A percentile compares a stretch with the other conserved stretches of the same genome.
These are phyloP conservation scores for Sphinx pinastri DNA, from an alignment of 2,888 invertebrate species.

Conservation along the genomic window DNA sequence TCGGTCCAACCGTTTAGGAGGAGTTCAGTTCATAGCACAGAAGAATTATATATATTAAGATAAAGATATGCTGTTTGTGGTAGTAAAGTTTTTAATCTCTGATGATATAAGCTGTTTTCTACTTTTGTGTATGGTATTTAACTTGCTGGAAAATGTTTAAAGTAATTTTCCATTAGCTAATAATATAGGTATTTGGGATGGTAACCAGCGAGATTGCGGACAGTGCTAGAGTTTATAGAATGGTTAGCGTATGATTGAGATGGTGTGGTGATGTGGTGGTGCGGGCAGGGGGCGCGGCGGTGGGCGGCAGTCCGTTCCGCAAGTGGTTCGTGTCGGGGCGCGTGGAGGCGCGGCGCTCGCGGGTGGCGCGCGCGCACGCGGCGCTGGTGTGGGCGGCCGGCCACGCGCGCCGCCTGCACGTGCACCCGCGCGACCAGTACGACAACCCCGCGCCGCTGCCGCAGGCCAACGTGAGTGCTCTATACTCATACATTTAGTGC, in stretches of 20 bases:
- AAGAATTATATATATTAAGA: too few relatives aligned
- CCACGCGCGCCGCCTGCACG: conserved; percentile 89
- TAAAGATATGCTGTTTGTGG: too few relatives aligned
- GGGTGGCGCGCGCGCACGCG: conserved; percentile 87
- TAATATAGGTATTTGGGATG: not conserved
- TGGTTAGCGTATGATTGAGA: too few relatives aligned
- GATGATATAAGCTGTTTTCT: too few relatives aligned
- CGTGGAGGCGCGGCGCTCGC: conserved; percentile 92
- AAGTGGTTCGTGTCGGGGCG: conserved; percentile 93
- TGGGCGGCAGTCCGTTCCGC: conserved; percentile 93
- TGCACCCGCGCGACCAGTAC: conserved; percentile 96
- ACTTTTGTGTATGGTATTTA: too few relatives aligned
- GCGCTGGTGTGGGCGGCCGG: conserved; percentile 91
- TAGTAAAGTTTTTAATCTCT: not conserved
- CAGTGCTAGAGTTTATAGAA: too few relatives aligned
- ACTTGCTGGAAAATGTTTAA: too few relatives aligned
- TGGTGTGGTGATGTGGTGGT: not conserved
- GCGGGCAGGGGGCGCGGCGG: conserved; percentile 86
- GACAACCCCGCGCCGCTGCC: conserved; percentile 86
- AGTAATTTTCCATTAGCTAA: too few relatives aligned
- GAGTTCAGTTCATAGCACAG: too few relatives aligned
- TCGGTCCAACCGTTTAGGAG: too few relatives aligned
- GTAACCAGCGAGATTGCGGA: not conserved
- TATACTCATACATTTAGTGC: too few relatives aligned
- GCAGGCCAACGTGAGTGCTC: too few relatives aligned